A percentile compares a stretch with the other conserved stretches of the same genome.
Conservation (phyloP, 2,113 vertebrate species). For the Stigmatopora nigra region DNA sequence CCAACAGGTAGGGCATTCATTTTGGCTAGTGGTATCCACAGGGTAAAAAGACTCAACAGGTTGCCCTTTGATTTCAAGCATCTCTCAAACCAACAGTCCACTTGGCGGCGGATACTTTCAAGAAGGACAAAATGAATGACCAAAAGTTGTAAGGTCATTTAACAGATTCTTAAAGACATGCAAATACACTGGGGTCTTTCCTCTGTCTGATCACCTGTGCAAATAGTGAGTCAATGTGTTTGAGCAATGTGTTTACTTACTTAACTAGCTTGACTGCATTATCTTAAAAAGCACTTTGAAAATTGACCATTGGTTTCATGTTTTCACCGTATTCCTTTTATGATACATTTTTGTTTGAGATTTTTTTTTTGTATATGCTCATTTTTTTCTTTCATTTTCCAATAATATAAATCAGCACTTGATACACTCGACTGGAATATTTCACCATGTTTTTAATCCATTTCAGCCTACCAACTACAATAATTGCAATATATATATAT, state of each 20-base stretch:
- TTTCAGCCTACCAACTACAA: too few species aligned
- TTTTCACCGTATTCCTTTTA: background rate
- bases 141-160: conserved; percentile 59
- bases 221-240: background rate
- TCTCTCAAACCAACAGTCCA: conserved; percentile 15
- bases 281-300: too few species aligned
- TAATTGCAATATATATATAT: too few species aligned
- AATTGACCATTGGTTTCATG: background rate
- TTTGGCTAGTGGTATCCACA: conserved; percentile 4
- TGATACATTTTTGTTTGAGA: too few species aligned
- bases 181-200: too few species aligned
- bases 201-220: background rate
- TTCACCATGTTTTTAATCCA: too few species aligned
- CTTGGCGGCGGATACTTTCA: conserved; percentile 16
- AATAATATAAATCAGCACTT: too few species aligned
- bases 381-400: too few species aligned
- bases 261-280: background rate
- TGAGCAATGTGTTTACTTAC: background rate
- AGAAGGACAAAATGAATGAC: conserved; percentile 51
- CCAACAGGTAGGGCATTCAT: background rate
- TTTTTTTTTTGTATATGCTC: too few species aligned
- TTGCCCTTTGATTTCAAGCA: background rate
- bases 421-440: too few species aligned
- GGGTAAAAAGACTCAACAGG: conserved; percentile 8
- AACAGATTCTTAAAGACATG: background rate